Percentiles rank a stretch among this genome's conserved stretches.
Conservation (phyloP, 2,888 invertebrate genomes). For the Abrostola tripartita region DNA sequence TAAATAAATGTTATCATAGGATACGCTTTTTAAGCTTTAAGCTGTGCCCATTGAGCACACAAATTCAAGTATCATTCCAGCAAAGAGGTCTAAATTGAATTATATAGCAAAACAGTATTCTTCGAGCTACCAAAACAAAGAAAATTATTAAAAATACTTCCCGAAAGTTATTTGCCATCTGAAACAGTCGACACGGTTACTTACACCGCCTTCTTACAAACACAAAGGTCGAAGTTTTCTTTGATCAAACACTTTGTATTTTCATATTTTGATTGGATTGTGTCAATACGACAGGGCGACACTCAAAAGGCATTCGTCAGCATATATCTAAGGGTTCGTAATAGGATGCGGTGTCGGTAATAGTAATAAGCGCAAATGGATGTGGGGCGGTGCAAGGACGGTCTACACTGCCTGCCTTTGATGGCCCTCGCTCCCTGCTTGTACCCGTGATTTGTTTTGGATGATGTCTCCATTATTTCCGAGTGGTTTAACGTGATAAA, state of each 20-base stretch:
- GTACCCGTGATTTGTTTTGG: slow-evolving; percentile 53
- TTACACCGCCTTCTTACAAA: slow-evolving; percentile 3
- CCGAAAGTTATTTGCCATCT: slow-evolving; percentile 5
- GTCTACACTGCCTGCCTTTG: slow-evolving; percentile 31
- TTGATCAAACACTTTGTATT: slow-evolving; percentile 40
- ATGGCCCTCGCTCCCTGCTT: slow-evolving; percentile 32
- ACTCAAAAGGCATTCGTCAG: slow-evolving; percentile 48
- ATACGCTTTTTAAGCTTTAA: no score
- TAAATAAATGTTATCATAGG: no score
- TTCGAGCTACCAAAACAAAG: not conserved
- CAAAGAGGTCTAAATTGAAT: no score
- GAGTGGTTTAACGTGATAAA: slow-evolving; percentile 55
- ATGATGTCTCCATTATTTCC: slow-evolving; percentile 49
- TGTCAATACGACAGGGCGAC: slow-evolving; percentile 17
- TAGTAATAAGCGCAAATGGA: slow-evolving; percentile 71
- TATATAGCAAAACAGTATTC: no score
- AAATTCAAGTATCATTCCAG: no score
- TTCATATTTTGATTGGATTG: slow-evolving; percentile 49
- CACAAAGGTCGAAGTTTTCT: slow-evolving; percentile 11
- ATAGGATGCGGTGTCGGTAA: slow-evolving; percentile 72
- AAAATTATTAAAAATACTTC: slow-evolving; percentile 10
- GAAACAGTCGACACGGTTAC: slow-evolving; percentile 6
- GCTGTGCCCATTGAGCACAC: no score
- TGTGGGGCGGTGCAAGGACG: not conserved
- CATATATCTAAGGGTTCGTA: slow-evolving; percentile 65